Percentiles rank a stretch among this genome's conserved stretches.
Evolutionary conservation across 2,113 vertebrate species (phyloP).

Genomic region (Nematolebias whitei): DNA sequence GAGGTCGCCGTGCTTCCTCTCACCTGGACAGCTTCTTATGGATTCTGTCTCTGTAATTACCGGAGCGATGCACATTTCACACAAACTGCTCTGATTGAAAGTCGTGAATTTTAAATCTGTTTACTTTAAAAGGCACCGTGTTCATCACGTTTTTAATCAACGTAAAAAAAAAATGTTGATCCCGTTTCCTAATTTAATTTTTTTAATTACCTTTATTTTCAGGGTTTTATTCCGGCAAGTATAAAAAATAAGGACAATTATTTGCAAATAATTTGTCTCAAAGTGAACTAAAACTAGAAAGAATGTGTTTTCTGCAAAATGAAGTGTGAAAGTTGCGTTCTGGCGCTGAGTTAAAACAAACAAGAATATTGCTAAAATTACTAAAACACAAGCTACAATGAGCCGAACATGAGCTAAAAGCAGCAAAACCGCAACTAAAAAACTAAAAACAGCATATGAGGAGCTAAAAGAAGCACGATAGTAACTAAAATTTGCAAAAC

Average conservation of each 20-base stretch:
- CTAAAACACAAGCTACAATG: too few species aligned
- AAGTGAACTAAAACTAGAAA: neutral
- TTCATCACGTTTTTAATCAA: slow-evolving; percentile 25
- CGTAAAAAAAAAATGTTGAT: neutral
- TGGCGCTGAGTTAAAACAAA: neutral
- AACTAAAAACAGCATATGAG: too few species aligned
- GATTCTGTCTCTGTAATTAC: slow-evolving; percentile 1
- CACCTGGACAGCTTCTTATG: neutral
- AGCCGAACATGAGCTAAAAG: too few species aligned
- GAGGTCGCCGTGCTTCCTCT: neutral
- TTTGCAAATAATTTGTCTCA: slow-evolving; percentile 1
- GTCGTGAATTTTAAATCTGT: slow-evolving; percentile 6
- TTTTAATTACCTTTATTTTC: slow-evolving; percentile 4
- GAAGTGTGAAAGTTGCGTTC: slow-evolving; percentile 7
- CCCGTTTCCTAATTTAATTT: slow-evolving; percentile 1
- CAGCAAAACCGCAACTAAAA: too few species aligned
- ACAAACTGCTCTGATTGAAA: slow-evolving; percentile 5
- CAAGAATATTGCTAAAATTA: too few species aligned
- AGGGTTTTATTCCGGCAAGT: slow-evolving; percentile 4
- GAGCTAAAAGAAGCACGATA: too few species aligned
- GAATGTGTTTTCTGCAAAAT: neutral
- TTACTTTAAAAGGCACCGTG: neutral
- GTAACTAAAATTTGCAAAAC: too few species aligned
- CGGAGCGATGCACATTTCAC: neutral
- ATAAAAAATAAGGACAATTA: slow-evolving; percentile 9